Base-by-base conservation (phyloP, 2,797 vertebrate genomes). In the Parauchenoglanis punctatus region DNA sequence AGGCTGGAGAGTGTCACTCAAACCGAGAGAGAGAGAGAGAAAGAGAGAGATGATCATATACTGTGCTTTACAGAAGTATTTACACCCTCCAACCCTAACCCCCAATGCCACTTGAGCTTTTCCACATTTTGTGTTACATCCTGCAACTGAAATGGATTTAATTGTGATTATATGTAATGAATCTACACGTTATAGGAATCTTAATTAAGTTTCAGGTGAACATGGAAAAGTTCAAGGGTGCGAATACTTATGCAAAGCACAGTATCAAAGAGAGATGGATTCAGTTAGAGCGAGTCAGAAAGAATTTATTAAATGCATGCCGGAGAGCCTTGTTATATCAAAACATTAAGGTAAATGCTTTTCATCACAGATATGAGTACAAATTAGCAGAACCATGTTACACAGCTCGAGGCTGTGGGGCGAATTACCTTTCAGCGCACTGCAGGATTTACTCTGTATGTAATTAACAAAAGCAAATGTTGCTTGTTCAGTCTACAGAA, bases 381-480 rank as follows among this genome's bases (percentile, higher is more conserved):
- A 23, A 72, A 23, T 31, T 8, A 78, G 49, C 52, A 78, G 20
- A 54, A 78, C 20, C 44, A n/a, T 81, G 40, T 65, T 49, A 7
- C 58, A 44, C 85, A 58, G 49, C 76, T 56, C 7, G 31, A 28
- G 31, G n/a, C n/a, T 23, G 13, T 23, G 31, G 13, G 15, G 5
- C 12, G 17, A 40, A 78, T 76, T 23, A 31, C 44, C 28, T 52
- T 52, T 18, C 0, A 40, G 18, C 3, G 23, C 17, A 46, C 52
- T 70, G 35, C 35, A 86, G 35, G 15, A 72, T 81, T 44, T 81
- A 5, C 25, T 59, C 75, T 13, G 63, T n/a, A 65, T 56, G 76
- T 70, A 28, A 81, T 81, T 68, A 86, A 81, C 76, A n/a, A 49
- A 83, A 65, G 81, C 80, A 76, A 49, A 83, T 83, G 70, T 67